phyloP scores from a whole-genome alignment of 2,113 vertebrate species.

The Entomyzon cyanotis region DNA sequence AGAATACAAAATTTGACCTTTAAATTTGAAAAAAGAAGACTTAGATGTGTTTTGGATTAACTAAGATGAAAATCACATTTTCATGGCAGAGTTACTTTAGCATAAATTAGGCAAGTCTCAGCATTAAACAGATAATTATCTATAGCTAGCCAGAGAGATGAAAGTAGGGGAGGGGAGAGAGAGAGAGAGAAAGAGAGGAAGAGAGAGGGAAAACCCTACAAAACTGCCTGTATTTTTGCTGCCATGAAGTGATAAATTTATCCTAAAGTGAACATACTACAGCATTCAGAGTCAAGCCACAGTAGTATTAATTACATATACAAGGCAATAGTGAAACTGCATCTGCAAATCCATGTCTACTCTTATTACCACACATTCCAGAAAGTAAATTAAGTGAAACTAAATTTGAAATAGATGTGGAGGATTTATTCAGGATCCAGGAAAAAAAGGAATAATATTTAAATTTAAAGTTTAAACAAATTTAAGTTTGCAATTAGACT shows the following conservation, averaged over 20 bases:
- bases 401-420: not conserved
- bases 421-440: not conserved
- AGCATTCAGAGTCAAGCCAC: not conserved
- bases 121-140: not conserved
- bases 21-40: not conserved
- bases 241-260: not conserved
- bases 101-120: not conserved
- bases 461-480: not conserved
- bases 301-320: not conserved
- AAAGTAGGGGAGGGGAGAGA: not conserved
- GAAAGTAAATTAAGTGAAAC: not conserved
- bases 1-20: not conserved
- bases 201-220: not conserved
- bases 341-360: not conserved
- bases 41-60: not conserved
- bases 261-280: rapidly evolving
- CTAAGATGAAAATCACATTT: not conserved
- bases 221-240: not conserved
- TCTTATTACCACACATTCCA: not conserved
- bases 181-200: not conserved
- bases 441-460: not conserved
- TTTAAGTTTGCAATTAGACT: not conserved
- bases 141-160: not conserved
- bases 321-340: not conserved
- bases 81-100: not conserved